A percentile compares a stretch with the other conserved stretches of the same genome.
phyloP scores from a whole-genome alignment of 2,113 vertebrate genomes.

The Stegastes partitus region DNA sequence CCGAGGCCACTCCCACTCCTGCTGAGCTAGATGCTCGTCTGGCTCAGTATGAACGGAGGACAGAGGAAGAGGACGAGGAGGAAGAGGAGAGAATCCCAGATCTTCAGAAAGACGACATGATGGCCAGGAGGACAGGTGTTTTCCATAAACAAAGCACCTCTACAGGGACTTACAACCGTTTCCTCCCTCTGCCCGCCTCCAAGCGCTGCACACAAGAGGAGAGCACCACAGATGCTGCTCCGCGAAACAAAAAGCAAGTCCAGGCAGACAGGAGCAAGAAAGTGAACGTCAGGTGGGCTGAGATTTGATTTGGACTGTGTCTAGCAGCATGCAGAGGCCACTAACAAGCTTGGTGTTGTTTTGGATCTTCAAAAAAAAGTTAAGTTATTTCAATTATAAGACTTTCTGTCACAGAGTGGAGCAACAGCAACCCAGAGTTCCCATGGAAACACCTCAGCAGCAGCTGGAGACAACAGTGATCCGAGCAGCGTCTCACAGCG shows the following conservation, averaged over 20 bases:
- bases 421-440: slow-evolving; percentile 47
- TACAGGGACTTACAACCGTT: slow-evolving; percentile 63
- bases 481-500: neutral
- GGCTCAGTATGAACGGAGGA: slow-evolving; percentile 69
- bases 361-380: slow-evolving; percentile 35
- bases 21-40: slow-evolving; percentile 75
- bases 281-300: slow-evolving; percentile 70
- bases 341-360: slow-evolving; percentile 59
- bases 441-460: slow-evolving; percentile 56
- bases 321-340: slow-evolving; percentile 41
- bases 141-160: slow-evolving; percentile 75
- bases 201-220: slow-evolving; percentile 54
- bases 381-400: slow-evolving; percentile 46
- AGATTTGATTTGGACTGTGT: slow-evolving; percentile 27
- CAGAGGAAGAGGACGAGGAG: slow-evolving; percentile 76
- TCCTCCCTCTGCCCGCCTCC: slow-evolving; percentile 78
- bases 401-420: slow-evolving; percentile 74
- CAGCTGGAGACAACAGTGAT: slow-evolving; percentile 14
- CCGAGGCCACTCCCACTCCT: slow-evolving; percentile 24
- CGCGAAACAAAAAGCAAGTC: slow-evolving; percentile 48
- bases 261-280: slow-evolving; percentile 50
- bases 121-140: slow-evolving; percentile 78
- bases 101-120: slow-evolving; percentile 85
- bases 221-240: slow-evolving; percentile 51
- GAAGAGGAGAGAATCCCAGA: slow-evolving; percentile 79